Evolutionary conservation across 2,888 invertebrate genomes (phyloP).

Genomic region (Lagria hirta): DNA sequence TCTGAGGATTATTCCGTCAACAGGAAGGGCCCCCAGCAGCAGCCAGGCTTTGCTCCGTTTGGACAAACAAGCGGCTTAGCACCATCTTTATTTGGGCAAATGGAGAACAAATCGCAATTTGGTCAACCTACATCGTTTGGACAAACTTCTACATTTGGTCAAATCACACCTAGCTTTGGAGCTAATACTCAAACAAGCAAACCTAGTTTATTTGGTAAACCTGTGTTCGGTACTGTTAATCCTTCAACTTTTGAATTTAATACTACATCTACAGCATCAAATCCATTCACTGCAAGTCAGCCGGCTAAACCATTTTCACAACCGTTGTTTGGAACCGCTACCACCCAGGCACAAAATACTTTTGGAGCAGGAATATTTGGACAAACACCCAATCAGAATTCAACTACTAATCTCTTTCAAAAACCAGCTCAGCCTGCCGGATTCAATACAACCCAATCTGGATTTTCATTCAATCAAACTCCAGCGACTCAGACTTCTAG

Average conservation of each 20-base stretch:
- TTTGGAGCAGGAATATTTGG: slow-evolving; percentile 56
- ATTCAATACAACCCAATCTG: slow-evolving; percentile 45
- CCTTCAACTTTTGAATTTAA: slow-evolving; percentile 55
- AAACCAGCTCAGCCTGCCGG: slow-evolving; percentile 55
- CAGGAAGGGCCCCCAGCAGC: slow-evolving; percentile 67
- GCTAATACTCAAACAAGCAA: slow-evolving; percentile 40
- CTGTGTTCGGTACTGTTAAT: slow-evolving; percentile 42
- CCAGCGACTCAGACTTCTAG: slow-evolving; percentile 36
- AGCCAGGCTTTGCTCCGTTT: slow-evolving; percentile 54
- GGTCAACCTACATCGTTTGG: slow-evolving; percentile 56
- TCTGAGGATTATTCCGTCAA: slow-evolving; percentile 91
- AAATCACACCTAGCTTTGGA: slow-evolving; percentile 60
- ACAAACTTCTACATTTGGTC: slow-evolving; percentile 66
- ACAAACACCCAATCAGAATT: slow-evolving; percentile 39
- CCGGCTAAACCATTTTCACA: slow-evolving; percentile 57
- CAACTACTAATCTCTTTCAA: slow-evolving; percentile 50
- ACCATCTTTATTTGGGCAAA: slow-evolving; percentile 33
- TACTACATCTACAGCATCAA: slow-evolving; percentile 48
- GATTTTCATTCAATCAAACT: slow-evolving; percentile 45
- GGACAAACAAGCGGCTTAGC: slow-evolving; percentile 56
- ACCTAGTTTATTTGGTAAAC: slow-evolving; percentile 43
- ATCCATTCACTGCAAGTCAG: slow-evolving; percentile 49
- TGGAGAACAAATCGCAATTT: slow-evolving; percentile 38
- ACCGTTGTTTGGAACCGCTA: slow-evolving; percentile 48
- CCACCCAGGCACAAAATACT: slow-evolving; percentile 50